Evolutionary conservation across 2,888 invertebrate genomes (phyloP).

Genomic region (Chloroclysta siterata): DNA sequence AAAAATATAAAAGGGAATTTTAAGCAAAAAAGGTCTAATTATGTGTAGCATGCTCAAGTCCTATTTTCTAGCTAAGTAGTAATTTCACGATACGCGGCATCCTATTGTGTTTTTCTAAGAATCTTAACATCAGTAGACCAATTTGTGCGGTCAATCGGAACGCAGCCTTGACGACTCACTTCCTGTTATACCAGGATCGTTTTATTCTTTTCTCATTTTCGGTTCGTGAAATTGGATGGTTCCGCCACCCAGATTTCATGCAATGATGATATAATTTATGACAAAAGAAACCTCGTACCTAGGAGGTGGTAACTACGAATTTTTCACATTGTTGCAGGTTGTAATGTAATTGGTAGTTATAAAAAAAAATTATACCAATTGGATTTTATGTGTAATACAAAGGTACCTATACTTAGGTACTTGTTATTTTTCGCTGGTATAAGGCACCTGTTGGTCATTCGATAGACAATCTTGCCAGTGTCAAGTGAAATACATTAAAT

Average conservation of each 20-base stretch:
- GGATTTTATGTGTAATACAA: too few species aligned
- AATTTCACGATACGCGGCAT: slow-evolving; percentile 15
- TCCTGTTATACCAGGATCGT: slow-evolving; percentile 44
- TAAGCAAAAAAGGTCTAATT: neutral
- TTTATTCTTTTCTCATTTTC: slow-evolving; percentile 5
- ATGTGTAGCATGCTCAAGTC: neutral
- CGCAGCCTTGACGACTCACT: slow-evolving; percentile 54
- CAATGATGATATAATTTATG: slow-evolving; percentile 1
- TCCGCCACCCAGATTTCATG: slow-evolving; percentile 10
- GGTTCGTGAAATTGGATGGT: slow-evolving; percentile 8
- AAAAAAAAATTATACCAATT: too few species aligned
- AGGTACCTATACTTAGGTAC: too few species aligned
- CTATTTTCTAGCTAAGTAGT: slow-evolving; percentile 3
- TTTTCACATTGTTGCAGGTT: too few species aligned
- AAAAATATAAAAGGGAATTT: too few species aligned
- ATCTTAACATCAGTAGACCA: slow-evolving; percentile 42
- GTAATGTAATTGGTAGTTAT: too few species aligned
- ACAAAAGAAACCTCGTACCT: neutral
- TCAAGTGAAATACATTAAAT: too few species aligned
- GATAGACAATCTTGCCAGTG: too few species aligned
- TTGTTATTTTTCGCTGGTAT: too few species aligned
- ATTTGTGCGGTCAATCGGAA: slow-evolving; percentile 53
- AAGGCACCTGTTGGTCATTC: too few species aligned
- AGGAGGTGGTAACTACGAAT: neutral
- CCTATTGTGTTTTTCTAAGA: slow-evolving; percentile 43